Evolutionary conservation across 2,113 vertebrate genomes (phyloP), one percentile per base, ranked within the genome.

Genomic region (Sciurus niger): DNA sequence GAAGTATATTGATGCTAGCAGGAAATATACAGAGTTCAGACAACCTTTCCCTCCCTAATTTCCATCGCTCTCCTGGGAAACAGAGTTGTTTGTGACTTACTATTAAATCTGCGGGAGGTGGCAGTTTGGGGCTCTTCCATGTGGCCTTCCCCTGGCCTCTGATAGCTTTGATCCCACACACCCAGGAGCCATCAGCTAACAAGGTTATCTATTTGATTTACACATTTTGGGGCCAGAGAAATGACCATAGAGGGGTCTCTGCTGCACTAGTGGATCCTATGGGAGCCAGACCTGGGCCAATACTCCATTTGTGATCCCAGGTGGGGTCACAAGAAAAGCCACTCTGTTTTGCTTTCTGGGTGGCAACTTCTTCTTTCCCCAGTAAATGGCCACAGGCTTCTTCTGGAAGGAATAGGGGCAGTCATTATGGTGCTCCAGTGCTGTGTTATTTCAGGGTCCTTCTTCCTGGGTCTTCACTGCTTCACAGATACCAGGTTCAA

Each of bases 21-120:
- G 60, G 63, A 74, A 88, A 79, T 17, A 51, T 3, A 68, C 2
- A 53, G 37, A 70, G 20, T 55, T 37, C 34, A 82, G 40, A 74
- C 72, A 11, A 65, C 55, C 48, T 67, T 91, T 72, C 53, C 51
- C 9, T 85, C 65, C n/a, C 73, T 84, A 68, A 76, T 63, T 93
- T 74, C 40, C 85, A 34, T 72, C 78, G 22, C 58, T 91, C 85
- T 51, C 37, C 14, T 76, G 60, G 22, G 46, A 89, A 58, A n/a
- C 22, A 24, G 55, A 67, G 40, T 53, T 78, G 48, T 34, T 80
- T 91, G 43, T 78, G 72, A 93, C 58, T 87, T 90, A 90, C 89
- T 95, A 14, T 77, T 89, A 72, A n/a, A 40, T n/a, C 40, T 43
- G 67, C 40, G 37, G n/a, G 32, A 13, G 11, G 28, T 32, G 30